Base-by-base conservation (phyloP, 2,113 vertebrate species). In the Lethenteron reissneri region DNA sequence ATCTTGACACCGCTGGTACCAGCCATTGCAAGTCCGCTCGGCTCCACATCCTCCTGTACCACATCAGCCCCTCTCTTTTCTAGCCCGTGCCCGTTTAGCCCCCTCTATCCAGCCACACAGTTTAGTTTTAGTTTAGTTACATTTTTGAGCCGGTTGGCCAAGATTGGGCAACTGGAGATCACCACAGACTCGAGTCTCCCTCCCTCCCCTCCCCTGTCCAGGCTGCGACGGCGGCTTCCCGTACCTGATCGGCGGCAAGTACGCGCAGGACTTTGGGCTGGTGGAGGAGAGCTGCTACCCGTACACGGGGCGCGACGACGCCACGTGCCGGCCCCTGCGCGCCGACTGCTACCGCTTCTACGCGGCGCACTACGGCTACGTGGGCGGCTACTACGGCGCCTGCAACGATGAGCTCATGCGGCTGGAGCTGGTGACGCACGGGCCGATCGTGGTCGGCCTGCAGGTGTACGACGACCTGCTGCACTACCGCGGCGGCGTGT, bases 171-270 rank as follows among this genome's bases (percentile, higher is more conserved):
- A 64, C 60, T 15, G 60, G 17, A 19, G 14, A 15, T 19, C 14
- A 64, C 64, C 64, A 25, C n/a, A 68, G 9, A 10, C 11, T 68
- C n/a, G 25, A n/a, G 25, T n/a, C 64, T 68, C 64, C 25, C 64
- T 17, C n/a, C 9, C n/a, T 68, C n/a, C n/a, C 25, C 64, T 68
- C 9, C n/a, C 25, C 9, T 64, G 14, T 13, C 8, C 72, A 99
- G 92, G 90, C 60, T 97, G 92, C 2, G 83, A 88, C 8, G 94
- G 92, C 2, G 92, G 94, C 1, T 96, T 97, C 76, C 90, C 94
- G 0, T 99, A 91, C 75, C 87, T 99, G 74, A 86, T 85, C 13
- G 83, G 79, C 58, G 92, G 92, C 7, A 99, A 97, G 73, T 87
- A 95, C 0, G 74, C 79, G 7, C 92, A 97, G 76, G 94, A 99